phyloP scores from a whole-genome alignment of 2,113 vertebrate species.

The Leptocoma aspasia region DNA sequence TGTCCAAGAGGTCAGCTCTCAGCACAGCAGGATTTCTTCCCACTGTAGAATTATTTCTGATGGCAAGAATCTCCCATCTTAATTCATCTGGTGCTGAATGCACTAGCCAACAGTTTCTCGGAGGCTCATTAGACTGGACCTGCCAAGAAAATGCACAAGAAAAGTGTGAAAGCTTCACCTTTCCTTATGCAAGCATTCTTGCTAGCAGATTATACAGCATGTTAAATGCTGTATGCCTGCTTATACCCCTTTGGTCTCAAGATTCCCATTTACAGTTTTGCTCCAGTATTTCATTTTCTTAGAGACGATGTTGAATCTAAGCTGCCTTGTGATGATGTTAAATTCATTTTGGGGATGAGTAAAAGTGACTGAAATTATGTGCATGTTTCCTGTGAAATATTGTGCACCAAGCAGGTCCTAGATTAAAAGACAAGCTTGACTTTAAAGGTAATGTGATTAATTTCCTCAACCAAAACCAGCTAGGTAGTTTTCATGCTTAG shows the following conservation, averaged over 20 bases:
- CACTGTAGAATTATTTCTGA: slow-evolving; percentile 69
- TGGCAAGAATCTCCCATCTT: slow-evolving; percentile 37
- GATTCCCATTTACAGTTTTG: slow-evolving; percentile 17
- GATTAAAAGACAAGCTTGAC: slow-evolving; percentile 2
- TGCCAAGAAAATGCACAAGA: not conserved
- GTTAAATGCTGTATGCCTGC: not conserved
- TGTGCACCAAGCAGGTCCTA: not conserved
- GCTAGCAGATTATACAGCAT: not conserved
- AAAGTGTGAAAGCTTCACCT: not conserved
- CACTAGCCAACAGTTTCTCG: not conserved
- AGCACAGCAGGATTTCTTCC: slow-evolving; percentile 58
- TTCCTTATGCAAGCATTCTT: not conserved
- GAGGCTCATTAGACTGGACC: not conserved
- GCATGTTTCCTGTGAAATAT: slow-evolving; percentile 21
- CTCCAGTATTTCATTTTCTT: slow-evolving; percentile 33
- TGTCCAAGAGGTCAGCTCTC: slow-evolving; percentile 82
- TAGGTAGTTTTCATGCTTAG: slow-evolving; percentile 5
- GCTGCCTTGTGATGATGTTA: slow-evolving; percentile 32
- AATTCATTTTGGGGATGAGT: slow-evolving; percentile 24
- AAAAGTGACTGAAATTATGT: slow-evolving; percentile 49
- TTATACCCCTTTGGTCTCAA: slow-evolving; percentile 13
- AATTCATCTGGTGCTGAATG: slow-evolving; percentile 39
- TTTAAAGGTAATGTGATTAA: slow-evolving; percentile 14
- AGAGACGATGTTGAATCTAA: slow-evolving; percentile 21
- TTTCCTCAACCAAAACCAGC: not conserved